Base-by-base conservation (phyloP, 1,140 invertebrate genomes). In the Megathymus violae region DNA sequence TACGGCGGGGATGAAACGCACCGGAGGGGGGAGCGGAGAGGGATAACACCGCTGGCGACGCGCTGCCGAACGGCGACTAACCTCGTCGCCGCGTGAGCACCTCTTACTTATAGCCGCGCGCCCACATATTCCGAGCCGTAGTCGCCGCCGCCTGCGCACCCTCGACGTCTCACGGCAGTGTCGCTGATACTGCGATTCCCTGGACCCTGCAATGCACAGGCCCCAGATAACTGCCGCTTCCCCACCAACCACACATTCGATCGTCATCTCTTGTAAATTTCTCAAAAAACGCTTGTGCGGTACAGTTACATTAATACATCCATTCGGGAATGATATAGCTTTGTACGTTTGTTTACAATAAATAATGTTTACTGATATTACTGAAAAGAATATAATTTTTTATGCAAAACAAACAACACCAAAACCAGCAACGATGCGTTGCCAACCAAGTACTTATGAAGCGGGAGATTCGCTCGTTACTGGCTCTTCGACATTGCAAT, bases 21-120 rank as follows among this genome's bases (percentile, higher is more conserved):
- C 82, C 82, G 81, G 78, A 22, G 19, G 75, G 71, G 63, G 70
- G 64, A 64, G 68, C 46, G 67, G 62, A 43, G 41, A 50, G 62
- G 68, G 61, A 67, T 75, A 67, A 78, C 82, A 82, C 82, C 82
- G 83, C 72, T 78, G 72, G 72, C 80, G 80, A 82, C 80, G 76
- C 81, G 81, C 76, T 78, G 76, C 78, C 83, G 76, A 78, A 76
- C 82, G 80, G 82, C 84, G 80, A 89, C 87, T 89, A 89, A 88
- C 87, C 77, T 88, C 87, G 87, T 74, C 83, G 77, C 79, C 64
- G 76, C 83, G 75, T 41, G 79, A 64, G 87, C 80, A 73, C 76
- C 84, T 85, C 84, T 79, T 87, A 88, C 82, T 87, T 89, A 88
- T 88, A 89, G 85, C 80, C 82, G 73, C 68, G 71, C 72, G 76